Base-by-base conservation (phyloP, 2,113 vertebrate species). In the Lampris incognitus region DNA sequence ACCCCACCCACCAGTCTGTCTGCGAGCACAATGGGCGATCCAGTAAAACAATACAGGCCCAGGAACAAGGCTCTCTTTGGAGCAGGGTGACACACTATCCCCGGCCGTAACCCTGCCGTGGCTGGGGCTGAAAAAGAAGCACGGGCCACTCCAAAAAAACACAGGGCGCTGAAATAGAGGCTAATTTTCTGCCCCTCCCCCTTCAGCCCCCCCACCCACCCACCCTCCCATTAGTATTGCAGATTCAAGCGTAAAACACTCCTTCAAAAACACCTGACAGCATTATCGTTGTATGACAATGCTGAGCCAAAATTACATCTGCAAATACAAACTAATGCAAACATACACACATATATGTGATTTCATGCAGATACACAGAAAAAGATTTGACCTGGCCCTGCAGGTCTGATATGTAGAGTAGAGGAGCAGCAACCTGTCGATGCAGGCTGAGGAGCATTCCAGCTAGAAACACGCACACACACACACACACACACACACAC, bases 21-120 rank as follows among this genome's bases (percentile, higher is more conserved):
- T 92, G 90, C 74, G 87, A 90, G 91, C 89, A 94, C 94, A 94
- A 93, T 91, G 90, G 89, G 76, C 67, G 87, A 93, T 92, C 89
- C 76, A 68, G 91, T 94, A 92, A 92, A 94, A 94, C 92, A 94
- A 94, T 93, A 92, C 88, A 91, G 87, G 83, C 82, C 74, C 76
- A 89, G 88, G 88, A 94, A 93, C 92, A 94, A 92, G 92, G 88
- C 85, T 85, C 74, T 90, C 87, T 65, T 91, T 84, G 93, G 85
- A 91, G 86, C 61, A 13, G 68, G 65, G 85, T n/a, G 92, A 94
- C 90, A 94, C 89, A 91, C 88, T 86, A 94, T 94, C 92, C 87
- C 88, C 65, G 37, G 41, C 58, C 58, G 49, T 46, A 24, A 24
- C 24, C 24, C 24, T 24, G 24, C 24, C 24, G 24, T 24, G 24